Base-by-base conservation (phyloP, 2,888 invertebrate species). In the Graphium colonna region DNA sequence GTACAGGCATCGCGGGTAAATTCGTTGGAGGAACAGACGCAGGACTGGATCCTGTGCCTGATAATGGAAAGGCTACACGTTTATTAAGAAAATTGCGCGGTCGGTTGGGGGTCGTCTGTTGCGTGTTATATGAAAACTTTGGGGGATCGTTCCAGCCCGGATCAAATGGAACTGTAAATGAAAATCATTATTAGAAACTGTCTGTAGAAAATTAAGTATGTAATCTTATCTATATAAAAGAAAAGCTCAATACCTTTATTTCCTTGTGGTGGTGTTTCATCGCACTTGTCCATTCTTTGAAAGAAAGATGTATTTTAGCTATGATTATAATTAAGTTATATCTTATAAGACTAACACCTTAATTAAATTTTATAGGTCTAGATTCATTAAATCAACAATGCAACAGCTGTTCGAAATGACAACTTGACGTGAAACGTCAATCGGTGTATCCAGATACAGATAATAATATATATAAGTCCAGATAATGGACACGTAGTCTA, bases 81-180 rank as follows among this genome's bases (percentile, higher is more conserved):
- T 91, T 92, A 57, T 91, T 91, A 21, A 91, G 70, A 60, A 87
- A 75, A 57, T 82, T 84, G 43, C 87, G 77, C 21, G 89, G 89
- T 56, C 81, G 79, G 57, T 79, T 87, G 3, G 84, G 77, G 16
- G 82, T 78, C 5, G 69, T 65, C 51, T 79, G 73, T 55, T 84
- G 85, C 1, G 79, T 64, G 46, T 80, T 88, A 60, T 89, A 91
- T 0, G 90, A 76, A 51, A 90, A 78, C 55, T 82, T 82, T 1
- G 91, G 91, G 3, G 91, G 91, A 63, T 92, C 91, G 61, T 92
- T 92, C 91, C 91, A 92, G 5, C 91, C 91, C 33, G 91, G 91
- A 64, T 91, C 91, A 59, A 77, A 87, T 8, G 80, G 67, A 7
- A 74, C 89, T 90, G 65, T 46, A 9, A 9, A 31, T 5, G 31